A percentile compares a stretch with the other conserved stretches of the same genome.
Conservation (phyloP, 2,113 vertebrate genomes). For the Lota lota region DNA sequence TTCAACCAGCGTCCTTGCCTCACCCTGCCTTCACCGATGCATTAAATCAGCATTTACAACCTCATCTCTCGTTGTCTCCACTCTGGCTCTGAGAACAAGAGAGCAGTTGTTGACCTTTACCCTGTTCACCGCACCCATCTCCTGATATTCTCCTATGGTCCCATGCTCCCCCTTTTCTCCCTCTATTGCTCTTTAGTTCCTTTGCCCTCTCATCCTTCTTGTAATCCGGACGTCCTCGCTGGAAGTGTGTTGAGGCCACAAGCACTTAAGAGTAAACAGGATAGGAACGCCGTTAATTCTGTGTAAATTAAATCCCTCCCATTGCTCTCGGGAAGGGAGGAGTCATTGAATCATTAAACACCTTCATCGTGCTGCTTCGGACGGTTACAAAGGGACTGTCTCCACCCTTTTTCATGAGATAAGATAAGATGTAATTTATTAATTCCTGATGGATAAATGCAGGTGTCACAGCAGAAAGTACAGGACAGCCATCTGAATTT, state of each 20-base stretch:
- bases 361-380: neutral
- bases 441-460: no score
- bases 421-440: no score
- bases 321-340: constrained; percentile 3
- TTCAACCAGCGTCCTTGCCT: neutral
- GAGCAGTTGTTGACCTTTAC: constrained; percentile 4
- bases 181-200: constrained; percentile 9
- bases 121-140: neutral
- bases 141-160: neutral
- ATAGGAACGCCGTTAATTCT: constrained; percentile 47
- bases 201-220: constrained; percentile 11
- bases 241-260: constrained; percentile 31
- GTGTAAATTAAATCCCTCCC: constrained; percentile 44
- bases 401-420: neutral
- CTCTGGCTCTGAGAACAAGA: constrained; percentile 29
- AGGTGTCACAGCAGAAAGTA: no score
- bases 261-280: constrained; percentile 45
- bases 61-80: constrained; percentile 24
- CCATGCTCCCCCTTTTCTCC: constrained; percentile 7
- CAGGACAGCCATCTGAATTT: no score
- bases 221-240: no score
- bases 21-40: constrained; percentile 7
- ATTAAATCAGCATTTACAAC: constrained; percentile 41
- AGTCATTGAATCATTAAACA: neutral
- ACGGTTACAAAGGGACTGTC: constrained; percentile 1